Conservation (phyloP, 2,888 invertebrate species). For the Dilophus febrilis region DNA sequence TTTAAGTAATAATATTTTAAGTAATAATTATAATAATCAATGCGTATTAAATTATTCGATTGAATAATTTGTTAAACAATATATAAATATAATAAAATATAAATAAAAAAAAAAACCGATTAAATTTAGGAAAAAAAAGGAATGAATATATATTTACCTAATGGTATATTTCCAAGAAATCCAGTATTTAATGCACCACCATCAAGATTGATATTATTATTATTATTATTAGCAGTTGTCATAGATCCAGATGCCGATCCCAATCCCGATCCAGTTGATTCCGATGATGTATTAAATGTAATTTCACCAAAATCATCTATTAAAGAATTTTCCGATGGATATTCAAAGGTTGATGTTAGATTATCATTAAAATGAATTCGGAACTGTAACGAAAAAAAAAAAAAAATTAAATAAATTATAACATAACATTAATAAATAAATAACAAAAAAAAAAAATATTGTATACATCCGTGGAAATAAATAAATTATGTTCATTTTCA, state of each 20-base stretch:
- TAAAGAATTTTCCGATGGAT: constrained; percentile 78
- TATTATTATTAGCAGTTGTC: constrained; percentile 7
- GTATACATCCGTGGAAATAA: no score
- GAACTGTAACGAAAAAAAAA: constrained; percentile 41
- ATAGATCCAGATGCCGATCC: constrained; percentile 6
- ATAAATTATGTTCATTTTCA: no score
- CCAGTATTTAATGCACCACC: constrained; percentile 2
- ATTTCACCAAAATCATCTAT: constrained; percentile 37
- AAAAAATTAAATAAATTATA: constrained; percentile 8
- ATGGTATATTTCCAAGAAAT: constrained; percentile 27
- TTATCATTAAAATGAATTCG: constrained; percentile 81
- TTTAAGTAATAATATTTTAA: no score
- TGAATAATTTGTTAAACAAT: no score
- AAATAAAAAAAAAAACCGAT: no score
- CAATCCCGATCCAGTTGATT: no score
- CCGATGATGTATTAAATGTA: constrained; percentile 21
- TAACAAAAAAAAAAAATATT: no score
- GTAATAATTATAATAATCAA: no score
- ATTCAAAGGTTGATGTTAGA: constrained; percentile 77
- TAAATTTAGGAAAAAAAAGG: no score
- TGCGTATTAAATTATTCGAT: no score
- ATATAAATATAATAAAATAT: no score
- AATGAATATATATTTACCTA: constrained; percentile 20
- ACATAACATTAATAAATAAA: constrained; percentile 2
- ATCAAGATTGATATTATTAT: neutral